Evolutionary conservation across 2,113 vertebrate species (phyloP).

Genomic region (Aptenodytes patagonicus): DNA sequence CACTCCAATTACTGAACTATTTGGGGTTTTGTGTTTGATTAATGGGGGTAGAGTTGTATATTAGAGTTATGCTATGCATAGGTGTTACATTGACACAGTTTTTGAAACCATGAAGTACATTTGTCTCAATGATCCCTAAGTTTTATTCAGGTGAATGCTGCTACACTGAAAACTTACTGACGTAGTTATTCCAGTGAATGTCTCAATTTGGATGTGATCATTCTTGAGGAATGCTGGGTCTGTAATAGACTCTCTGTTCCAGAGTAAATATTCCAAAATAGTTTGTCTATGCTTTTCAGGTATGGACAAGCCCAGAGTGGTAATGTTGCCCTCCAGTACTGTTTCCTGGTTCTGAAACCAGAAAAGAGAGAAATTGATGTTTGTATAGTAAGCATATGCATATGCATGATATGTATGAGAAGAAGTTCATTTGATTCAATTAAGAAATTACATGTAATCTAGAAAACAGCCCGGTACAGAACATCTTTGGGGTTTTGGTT

Average conservation of each 20-base stretch:
- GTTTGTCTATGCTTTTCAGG: conserved; percentile 8
- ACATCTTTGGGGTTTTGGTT: background rate
- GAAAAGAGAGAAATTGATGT: background rate
- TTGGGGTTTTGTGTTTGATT: background rate
- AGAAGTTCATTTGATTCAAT: background rate
- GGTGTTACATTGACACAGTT: background rate
- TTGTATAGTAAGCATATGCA: background rate
- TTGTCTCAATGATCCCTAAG: background rate
- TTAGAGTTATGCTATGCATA: background rate
- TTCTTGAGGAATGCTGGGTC: background rate
- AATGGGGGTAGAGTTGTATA: background rate
- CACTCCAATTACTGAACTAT: background rate
- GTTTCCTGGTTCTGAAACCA: background rate
- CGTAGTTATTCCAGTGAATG: background rate
- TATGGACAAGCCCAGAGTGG: background rate
- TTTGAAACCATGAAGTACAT: background rate
- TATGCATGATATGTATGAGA: background rate
- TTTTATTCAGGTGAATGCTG: background rate
- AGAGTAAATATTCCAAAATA: background rate
- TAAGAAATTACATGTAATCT: background rate
- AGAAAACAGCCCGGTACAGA: background rate
- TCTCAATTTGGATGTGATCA: background rate
- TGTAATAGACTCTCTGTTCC: background rate
- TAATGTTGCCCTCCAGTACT: background rate
- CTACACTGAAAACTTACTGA: background rate